Evolutionary conservation across 2,888 invertebrate species (phyloP).

Genomic region (Pharmacophagus antenor): DNA sequence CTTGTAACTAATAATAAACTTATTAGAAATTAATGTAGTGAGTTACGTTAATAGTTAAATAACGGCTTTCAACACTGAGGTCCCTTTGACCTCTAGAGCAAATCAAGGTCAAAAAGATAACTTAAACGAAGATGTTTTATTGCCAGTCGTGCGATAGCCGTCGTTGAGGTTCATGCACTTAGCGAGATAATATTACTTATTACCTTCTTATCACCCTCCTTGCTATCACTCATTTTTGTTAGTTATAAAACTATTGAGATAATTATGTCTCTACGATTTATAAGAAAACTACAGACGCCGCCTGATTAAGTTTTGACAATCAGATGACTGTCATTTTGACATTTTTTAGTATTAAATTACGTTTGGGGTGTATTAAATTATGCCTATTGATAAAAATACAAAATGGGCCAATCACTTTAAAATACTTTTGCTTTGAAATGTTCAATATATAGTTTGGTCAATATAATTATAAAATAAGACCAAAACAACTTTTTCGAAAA

Average conservation of each 20-base stretch:
- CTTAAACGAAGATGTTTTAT: slow-evolving; percentile 44
- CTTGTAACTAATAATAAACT: neutral
- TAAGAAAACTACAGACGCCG: slow-evolving; percentile 13
- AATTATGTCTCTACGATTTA: neutral
- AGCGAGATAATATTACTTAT: slow-evolving; percentile 49
- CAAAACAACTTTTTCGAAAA: too few species aligned
- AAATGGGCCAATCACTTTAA: too few species aligned
- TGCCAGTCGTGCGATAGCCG: slow-evolving; percentile 39
- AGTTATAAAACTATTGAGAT: slow-evolving; percentile 39
- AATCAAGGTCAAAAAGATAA: slow-evolving; percentile 61
- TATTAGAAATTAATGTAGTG: too few species aligned
- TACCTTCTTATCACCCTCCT: slow-evolving; percentile 69
- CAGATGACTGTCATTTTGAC: slow-evolving; percentile 21
- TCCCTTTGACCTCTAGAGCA: slow-evolving; percentile 55
- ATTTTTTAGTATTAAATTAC: neutral
- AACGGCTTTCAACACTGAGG: neutral
- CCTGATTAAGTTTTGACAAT: slow-evolving; percentile 18
- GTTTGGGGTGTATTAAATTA: neutral
- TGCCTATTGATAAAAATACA: neutral
- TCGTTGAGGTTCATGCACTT: slow-evolving; percentile 38
- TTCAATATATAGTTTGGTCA: too few species aligned
- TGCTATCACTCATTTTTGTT: slow-evolving; percentile 58
- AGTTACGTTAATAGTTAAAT: neutral
- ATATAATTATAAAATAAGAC: too few species aligned
- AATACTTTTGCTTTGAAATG: too few species aligned